Percentiles rank a stretch among this genome's conserved stretches.
Conservation (phyloP, 1,140 invertebrate genomes). For the Megalonaias nervosa region DNA sequence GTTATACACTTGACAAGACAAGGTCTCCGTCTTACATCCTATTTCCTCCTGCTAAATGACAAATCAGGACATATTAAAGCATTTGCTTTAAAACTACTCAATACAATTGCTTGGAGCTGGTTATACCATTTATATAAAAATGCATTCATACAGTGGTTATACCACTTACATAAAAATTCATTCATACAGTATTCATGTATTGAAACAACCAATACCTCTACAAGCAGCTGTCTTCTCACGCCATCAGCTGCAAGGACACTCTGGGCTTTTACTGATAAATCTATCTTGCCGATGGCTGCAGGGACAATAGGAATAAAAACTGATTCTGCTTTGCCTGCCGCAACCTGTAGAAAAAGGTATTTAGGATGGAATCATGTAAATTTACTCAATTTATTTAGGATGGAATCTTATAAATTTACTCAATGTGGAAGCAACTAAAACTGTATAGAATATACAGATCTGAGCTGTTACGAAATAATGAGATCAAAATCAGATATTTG, state of each 20-base stretch:
- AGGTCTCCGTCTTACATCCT: neutral
- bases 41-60: neutral
- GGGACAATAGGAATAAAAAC: constrained; percentile 30
- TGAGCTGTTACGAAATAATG: no score
- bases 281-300: constrained; percentile 8
- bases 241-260: constrained; percentile 17
- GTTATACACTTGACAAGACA: neutral
- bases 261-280: constrained; percentile 19
- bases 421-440: no score
- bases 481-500: no score
- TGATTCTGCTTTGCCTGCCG: constrained; percentile 6
- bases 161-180: neutral
- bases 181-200: neutral
- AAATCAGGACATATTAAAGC: neutral
- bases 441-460: no score
- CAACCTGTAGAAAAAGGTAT: neutral
- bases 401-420: no score
- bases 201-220: constrained; percentile 16
- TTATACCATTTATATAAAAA: neutral
- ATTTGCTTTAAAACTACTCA: no score
- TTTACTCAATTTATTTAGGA: no score
- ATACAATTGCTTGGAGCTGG: neutral
- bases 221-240: constrained; percentile 16
- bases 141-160: neutral
- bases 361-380: no score